phyloP scores from a whole-genome alignment of 1,140 invertebrate genomes.

The Mesaphorura yosii region DNA sequence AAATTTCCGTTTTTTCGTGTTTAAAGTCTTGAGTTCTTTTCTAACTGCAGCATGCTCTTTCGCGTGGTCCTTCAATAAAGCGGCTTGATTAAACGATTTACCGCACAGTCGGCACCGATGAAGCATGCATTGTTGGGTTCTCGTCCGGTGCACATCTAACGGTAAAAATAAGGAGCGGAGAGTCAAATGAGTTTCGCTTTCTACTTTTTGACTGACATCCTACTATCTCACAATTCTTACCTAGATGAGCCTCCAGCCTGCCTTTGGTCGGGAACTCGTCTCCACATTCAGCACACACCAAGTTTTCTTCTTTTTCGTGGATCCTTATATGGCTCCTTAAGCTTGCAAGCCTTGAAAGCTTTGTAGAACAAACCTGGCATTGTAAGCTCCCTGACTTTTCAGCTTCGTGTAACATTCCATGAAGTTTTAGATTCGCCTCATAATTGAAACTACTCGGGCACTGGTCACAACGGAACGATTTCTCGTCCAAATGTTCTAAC shows the following conservation, averaged over 20 bases:
- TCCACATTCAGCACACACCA: constrained; percentile 55
- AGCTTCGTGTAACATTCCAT: constrained; percentile 48
- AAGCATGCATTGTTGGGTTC: constrained; percentile 12
- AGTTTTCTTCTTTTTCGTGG: constrained; percentile 55
- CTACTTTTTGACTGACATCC: background rate
- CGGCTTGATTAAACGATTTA: constrained; percentile 17
- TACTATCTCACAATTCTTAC: constrained; percentile 12
- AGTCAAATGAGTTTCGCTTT: too few relatives aligned
- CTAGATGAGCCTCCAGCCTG: constrained; percentile 28
- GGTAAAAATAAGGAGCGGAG: constrained; percentile 9
- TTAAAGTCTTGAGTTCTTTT: constrained; percentile 23
- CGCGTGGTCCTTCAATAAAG: constrained; percentile 23
- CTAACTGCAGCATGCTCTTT: constrained; percentile 26
- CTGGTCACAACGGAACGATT: constrained; percentile 48
- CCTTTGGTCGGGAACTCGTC: constrained; percentile 56
- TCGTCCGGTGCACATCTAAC: constrained; percentile 25
- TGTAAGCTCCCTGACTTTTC: constrained; percentile 49
- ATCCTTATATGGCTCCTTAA: constrained; percentile 57
- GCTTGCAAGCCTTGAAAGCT: constrained; percentile 53
- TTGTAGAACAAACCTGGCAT: constrained; percentile 45
- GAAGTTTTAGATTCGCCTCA: constrained; percentile 42
- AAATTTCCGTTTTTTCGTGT: constrained; percentile 9
- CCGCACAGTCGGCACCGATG: constrained; percentile 22
- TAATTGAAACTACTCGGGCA: constrained; percentile 52
- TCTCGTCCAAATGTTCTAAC: constrained; percentile 49